These are phyloP conservation scores for Lasioglossum marginatum DNA, from an alignment of 2,888 invertebrate species.

Conservation along the genomic window DNA sequence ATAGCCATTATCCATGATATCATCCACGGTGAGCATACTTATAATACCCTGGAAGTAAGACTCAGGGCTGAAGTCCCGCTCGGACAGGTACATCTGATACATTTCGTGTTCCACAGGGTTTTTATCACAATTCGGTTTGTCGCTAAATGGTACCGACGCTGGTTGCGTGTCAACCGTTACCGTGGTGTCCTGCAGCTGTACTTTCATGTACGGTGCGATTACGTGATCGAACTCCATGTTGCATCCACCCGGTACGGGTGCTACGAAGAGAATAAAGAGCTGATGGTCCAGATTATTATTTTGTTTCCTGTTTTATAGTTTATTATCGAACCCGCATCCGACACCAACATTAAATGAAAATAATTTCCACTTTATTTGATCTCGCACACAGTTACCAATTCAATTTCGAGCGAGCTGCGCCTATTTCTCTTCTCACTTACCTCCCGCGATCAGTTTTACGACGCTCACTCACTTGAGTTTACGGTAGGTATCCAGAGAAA, in stretches of 20 bases:
- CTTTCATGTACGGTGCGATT: constrained; percentile 87
- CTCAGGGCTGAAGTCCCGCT: constrained; percentile 86
- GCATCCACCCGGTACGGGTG: constrained; percentile 92
- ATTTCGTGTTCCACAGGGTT: constrained; percentile 85
- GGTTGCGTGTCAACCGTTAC: constrained; percentile 87
- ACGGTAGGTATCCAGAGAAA: neutral
- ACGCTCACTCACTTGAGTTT: neutral
- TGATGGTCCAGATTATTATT: constrained; percentile 36
- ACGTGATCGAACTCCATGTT: constrained; percentile 89
- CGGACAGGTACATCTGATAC: constrained; percentile 88
- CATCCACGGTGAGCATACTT: constrained; percentile 87
- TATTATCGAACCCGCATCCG: constrained; percentile 7
- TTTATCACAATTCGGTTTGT: constrained; percentile 79
- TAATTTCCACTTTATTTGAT: neutral
- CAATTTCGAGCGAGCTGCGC: neutral
- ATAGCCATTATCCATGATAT: constrained; percentile 85
- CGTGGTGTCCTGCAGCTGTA: constrained; percentile 82
- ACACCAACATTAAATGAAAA: neutral
- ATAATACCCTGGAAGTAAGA: constrained; percentile 87
- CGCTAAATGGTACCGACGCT: constrained; percentile 81
- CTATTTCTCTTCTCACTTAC: neutral
- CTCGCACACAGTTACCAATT: neutral
- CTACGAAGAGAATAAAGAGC: constrained; percentile 84
- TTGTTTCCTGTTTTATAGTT: constrained; percentile 20
- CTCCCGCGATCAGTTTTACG: neutral